phyloP scores from a whole-genome alignment of 2,797 vertebrate genomes.

The Liasis olivaceus region DNA sequence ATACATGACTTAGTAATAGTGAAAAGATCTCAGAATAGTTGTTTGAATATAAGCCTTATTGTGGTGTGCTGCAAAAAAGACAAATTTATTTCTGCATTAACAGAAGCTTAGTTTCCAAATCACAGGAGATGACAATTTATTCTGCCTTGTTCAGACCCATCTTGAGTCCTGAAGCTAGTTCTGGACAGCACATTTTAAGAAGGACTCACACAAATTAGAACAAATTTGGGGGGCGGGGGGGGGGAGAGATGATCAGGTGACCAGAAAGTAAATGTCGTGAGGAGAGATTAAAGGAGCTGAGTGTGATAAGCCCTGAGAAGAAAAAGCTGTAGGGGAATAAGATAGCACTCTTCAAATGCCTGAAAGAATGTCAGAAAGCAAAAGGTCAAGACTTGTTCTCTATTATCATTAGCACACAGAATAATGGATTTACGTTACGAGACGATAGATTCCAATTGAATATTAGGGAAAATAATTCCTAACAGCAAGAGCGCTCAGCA shows the following conservation, averaged over 20 bases:
- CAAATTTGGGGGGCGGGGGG: background rate
- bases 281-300: background rate
- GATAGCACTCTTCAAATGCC: background rate
- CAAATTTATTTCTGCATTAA: background rate
- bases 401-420: background rate
- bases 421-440: background rate
- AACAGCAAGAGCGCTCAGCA: background rate
- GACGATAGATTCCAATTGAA: background rate
- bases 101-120: background rate
- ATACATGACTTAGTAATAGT: background rate
- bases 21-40: background rate
- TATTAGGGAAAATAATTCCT: background rate
- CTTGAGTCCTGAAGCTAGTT: background rate
- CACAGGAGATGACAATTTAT: background rate
- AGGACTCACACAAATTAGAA: background rate
- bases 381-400: background rate
- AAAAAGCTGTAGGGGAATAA: background rate
- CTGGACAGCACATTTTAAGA: background rate
- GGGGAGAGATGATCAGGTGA: background rate
- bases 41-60: too few relatives aligned
- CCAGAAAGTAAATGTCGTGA: background rate
- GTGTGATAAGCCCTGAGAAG: background rate
- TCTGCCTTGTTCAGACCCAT: background rate
- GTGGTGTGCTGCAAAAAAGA: background rate
- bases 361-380: background rate